A percentile compares a stretch with the other conserved stretches of the same genome.
Evolutionary conservation across 1,140 invertebrate species (phyloP).

Genomic region (Gerris buenoi): DNA sequence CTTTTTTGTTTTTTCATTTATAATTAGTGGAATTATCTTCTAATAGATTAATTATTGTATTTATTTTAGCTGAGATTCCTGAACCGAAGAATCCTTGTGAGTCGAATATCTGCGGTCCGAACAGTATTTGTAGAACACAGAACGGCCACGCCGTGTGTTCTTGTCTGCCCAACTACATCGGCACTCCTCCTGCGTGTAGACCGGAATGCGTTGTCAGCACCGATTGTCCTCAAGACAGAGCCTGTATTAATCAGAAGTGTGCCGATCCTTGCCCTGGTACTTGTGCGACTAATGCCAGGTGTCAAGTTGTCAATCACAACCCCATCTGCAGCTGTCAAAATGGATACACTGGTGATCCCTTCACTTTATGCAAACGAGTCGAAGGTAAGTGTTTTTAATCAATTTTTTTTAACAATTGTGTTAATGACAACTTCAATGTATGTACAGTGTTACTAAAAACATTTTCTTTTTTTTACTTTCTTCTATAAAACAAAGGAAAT

Average conservation of each 20-base stretch:
- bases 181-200: conserved; percentile 32
- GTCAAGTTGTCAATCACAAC: conserved; percentile 32
- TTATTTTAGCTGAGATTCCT: conserved; percentile 17
- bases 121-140: conserved; percentile 31
- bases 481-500: background rate
- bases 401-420: conserved; percentile 13
- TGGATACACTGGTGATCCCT: conserved; percentile 36
- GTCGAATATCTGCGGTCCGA: conserved; percentile 32
- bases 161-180: conserved; percentile 33
- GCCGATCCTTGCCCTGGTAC: conserved; percentile 32
- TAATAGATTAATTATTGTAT: no score
- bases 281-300: conserved; percentile 35
- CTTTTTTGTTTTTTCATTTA: no score
- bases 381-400: conserved; percentile 38
- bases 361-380: conserved; percentile 34
- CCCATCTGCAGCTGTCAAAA: conserved; percentile 31
- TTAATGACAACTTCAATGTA: conserved; percentile 13
- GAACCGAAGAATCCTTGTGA: conserved; percentile 25
- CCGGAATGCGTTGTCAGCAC: conserved; percentile 33
- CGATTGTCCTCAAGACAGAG: conserved; percentile 30
- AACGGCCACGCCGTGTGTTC: conserved; percentile 36
- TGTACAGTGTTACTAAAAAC: background rate
- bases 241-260: conserved; percentile 33
- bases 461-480: conserved; percentile 1
- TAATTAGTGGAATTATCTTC: no score